Evolutionary conservation across 2,888 invertebrate genomes (phyloP), one percentile per base, ranked within the genome.

Genomic region (Cerceris ruficornis): DNA sequence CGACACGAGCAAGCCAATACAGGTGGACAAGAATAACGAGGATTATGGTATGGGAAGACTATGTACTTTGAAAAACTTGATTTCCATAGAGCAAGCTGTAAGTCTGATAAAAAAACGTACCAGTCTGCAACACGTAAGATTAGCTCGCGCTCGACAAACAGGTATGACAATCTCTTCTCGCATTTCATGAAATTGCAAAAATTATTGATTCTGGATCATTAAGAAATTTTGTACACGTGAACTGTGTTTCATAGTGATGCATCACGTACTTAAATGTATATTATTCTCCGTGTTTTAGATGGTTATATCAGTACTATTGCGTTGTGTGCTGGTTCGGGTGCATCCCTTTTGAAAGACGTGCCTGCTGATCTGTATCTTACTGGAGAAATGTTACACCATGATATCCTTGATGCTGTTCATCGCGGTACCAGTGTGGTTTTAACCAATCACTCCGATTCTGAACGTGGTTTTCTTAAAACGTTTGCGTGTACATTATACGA

Each of bases 341-440:
- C 94, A 7, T 96, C 97, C 0, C 94, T 98, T 1, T 92, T 99
- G 17, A 95, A 95, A 81, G 95, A 95, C 13, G 93, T 95, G 0
- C 74, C 91, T 15, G 97, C 96, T 2, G 97, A 98, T 93, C 93
- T 99, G 13, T 97, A 96, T 88, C 91, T 99, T 49, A 98, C 98
- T 14, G 97, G 96, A 8, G 99, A 99, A 94, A 98, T 99, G 98
- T 95, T 97, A 0, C 99, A 99, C 92, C 99, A 99, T 90, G 98
- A 98, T 83, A 93, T 98, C 0, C 94, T 99, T 49, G 97, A 98
- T 88, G 98, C 97, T 0, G 94, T 95, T 39, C 97, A 98, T 87
- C 95, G 94, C 69, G 96, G 96, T 42, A 94, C 94, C 14, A 95
- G 95, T 71, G 98, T 98, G 0, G 96, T 98, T 87, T 93, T 98